Evolutionary conservation across 2,797 vertebrate species (phyloP).

Genomic region (Manis javanica): DNA sequence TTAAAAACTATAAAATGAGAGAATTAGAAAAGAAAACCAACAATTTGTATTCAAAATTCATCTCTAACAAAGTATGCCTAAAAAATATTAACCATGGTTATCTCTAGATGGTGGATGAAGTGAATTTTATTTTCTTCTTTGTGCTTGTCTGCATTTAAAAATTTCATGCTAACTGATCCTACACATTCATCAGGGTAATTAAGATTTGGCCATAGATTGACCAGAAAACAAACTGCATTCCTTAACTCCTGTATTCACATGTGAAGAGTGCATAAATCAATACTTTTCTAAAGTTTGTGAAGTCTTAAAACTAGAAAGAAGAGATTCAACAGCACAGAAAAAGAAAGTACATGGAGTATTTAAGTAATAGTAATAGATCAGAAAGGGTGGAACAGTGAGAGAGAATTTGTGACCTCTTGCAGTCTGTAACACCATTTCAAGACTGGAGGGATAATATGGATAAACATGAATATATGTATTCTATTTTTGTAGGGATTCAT

Average conservation of each 20-base stretch:
- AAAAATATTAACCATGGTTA: neutral
- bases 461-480: neutral
- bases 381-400: neutral
- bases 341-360: neutral
- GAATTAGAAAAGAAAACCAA: neutral
- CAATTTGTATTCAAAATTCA: conserved; percentile 18
- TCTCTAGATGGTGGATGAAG: neutral
- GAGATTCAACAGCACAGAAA: conserved; percentile 6
- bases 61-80: neutral
- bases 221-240: neutral
- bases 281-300: neutral
- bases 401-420: neutral
- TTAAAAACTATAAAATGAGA: conserved; percentile 25
- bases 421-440: neutral
- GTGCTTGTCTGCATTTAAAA: neutral
- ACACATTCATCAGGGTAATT: neutral
- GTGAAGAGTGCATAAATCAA: neutral
- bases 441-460: neutral
- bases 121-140: conserved; percentile 31
- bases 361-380: neutral
- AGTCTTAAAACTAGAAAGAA: conserved; percentile 39
- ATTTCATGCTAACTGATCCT: neutral
- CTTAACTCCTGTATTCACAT: neutral
- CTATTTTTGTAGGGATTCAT: neutral
- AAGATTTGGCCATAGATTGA: neutral